These are phyloP conservation scores for Drosophila dunni DNA, from an alignment of 1,140 invertebrate species.

Conservation along the genomic window DNA sequence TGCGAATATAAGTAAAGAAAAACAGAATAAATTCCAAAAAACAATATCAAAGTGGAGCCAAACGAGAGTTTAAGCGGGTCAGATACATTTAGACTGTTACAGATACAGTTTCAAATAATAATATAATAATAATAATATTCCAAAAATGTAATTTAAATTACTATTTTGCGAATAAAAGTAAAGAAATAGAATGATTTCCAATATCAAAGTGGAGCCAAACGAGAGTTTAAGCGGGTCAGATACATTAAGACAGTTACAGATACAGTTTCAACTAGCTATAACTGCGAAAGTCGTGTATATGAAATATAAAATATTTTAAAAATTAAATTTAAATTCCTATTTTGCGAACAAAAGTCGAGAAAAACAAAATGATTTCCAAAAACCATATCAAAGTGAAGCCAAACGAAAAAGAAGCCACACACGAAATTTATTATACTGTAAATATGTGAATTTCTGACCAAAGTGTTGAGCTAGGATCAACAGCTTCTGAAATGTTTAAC, in stretches of 20 bases:
- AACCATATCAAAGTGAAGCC: not conserved
- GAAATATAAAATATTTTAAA: too few relatives aligned
- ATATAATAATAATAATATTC: too few relatives aligned
- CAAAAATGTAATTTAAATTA: too few relatives aligned
- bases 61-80: constrained; percentile 14
- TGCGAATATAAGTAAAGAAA: too few relatives aligned
- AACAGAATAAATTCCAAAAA: too few relatives aligned
- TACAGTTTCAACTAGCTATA: too few relatives aligned
- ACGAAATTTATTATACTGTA: not conserved
- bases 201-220: too few relatives aligned
- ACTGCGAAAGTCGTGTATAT: too few relatives aligned
- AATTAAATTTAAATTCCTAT: too few relatives aligned
- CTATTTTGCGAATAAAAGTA: too few relatives aligned
- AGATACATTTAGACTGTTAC: not conserved
- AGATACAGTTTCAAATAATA: not conserved
- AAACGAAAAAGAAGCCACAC: not conserved
- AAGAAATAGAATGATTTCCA: too few relatives aligned
- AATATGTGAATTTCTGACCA: not conserved
- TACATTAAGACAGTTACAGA: not conserved
- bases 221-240: constrained; percentile 20
- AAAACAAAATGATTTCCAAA: not conserved
- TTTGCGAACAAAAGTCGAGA: too few relatives aligned
- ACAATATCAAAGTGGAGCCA: not conserved
- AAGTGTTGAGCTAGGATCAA: not conserved
- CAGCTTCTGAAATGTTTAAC: not conserved